Evolutionary conservation across 2,113 vertebrate genomes (phyloP).

Genomic region (Brachirus orientalis): DNA sequence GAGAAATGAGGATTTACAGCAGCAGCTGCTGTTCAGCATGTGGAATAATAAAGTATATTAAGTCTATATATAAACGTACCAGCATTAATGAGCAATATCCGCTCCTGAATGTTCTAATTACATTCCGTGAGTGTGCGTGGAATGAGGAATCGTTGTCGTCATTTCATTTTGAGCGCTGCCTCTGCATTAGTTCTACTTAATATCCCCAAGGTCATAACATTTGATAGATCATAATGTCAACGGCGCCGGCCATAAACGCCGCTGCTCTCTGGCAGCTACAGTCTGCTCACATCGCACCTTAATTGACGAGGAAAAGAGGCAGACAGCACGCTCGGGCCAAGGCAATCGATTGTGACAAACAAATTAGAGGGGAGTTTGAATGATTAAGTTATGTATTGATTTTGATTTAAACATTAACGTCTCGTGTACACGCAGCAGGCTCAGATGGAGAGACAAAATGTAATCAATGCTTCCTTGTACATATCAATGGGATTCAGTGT

Average conservation of each 20-base stretch:
- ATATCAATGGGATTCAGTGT: slow-evolving; percentile 39
- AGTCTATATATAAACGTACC: slow-evolving; percentile 11
- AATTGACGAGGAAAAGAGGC: slow-evolving; percentile 53
- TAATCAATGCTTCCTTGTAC: slow-evolving; percentile 67
- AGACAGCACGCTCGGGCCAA: slow-evolving; percentile 34
- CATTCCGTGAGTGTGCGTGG: slow-evolving; percentile 2
- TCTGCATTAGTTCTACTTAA: slow-evolving; percentile 61
- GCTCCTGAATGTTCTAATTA: slow-evolving; percentile 30
- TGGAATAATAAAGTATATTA: slow-evolving; percentile 1
- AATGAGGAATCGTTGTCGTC: slow-evolving; percentile 36
- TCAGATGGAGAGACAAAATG: slow-evolving; percentile 38
- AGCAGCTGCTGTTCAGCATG: not conserved
- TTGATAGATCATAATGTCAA: slow-evolving; percentile 70
- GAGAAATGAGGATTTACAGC: not conserved
- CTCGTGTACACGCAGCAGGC: slow-evolving; percentile 33
- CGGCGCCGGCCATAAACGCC: slow-evolving; percentile 26
- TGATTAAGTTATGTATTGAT: slow-evolving; percentile 76
- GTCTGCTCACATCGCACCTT: slow-evolving; percentile 59
- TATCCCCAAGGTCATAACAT: slow-evolving; percentile 67
- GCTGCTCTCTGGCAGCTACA: slow-evolving; percentile 23
- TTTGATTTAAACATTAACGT: slow-evolving; percentile 69
- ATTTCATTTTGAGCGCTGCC: slow-evolving; percentile 28
- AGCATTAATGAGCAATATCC: slow-evolving; percentile 22
- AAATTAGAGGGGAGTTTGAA: slow-evolving; percentile 74
- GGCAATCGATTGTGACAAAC: slow-evolving; percentile 75